Base-by-base conservation (phyloP, 2,113 vertebrate species). In the Meriones unguiculatus region DNA sequence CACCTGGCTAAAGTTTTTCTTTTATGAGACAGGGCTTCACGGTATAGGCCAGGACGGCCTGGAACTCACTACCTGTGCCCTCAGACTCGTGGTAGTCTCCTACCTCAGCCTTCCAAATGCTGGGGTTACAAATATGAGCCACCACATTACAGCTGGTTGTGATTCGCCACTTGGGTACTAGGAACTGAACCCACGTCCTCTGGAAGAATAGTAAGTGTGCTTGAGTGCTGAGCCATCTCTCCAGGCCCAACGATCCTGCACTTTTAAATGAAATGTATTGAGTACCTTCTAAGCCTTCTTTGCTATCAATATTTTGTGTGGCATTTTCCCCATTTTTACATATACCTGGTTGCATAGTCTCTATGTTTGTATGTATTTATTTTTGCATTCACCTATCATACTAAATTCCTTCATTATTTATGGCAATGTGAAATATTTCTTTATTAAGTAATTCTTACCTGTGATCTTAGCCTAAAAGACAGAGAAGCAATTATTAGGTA, bases 301-400 rank as follows among this genome's bases (percentile, higher is more conserved):
- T 91, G 65, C 24, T 89, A 57, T 57, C n/a, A 38, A 13, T 82
- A 38, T 82, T 82, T n/a, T 82, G 25, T 78, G 41, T 73, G n/a
- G 2, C 25, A 93, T 41, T 78, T 87, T 72, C 62, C 22, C 20
- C 38, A 62, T 70, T 78, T 94, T 76, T n/a, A 72, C 9, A 70
- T 70, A 41, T 94, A 87, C 2, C 41, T 93, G n/a, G 6, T 41
- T 84, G 87, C 70, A 5, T 87, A 50, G 67, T 72, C 59, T 80
- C 32, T 80, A n/a, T 62, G 84, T 93, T 95, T 59, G 4, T 67
- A 20, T 57, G 2, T 80, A 76, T 91, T 93, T 93, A 84, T 88
- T 92, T 94, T 82, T 82, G 4, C 80, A 70, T 82, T 52, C 64
- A 78, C 28, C 7, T 17, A 10, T 22, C 38, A 78, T 73, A 84